Conservation (phyloP, 2,888 invertebrate genomes). For the Capitulum mitella region DNA sequence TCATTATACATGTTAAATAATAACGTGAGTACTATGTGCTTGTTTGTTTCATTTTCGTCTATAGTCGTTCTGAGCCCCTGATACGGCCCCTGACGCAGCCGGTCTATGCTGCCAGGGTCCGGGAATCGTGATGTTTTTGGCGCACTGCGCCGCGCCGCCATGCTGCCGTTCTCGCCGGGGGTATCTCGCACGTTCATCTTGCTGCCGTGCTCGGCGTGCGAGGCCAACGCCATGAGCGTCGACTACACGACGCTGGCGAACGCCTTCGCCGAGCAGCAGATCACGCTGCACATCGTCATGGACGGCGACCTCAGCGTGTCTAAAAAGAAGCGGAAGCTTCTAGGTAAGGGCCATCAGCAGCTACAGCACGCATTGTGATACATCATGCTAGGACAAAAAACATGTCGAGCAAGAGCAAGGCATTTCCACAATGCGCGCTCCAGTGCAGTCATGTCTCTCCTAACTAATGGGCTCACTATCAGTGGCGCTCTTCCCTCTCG, state of each 20-base stretch:
- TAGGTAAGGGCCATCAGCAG: constrained; percentile 63
- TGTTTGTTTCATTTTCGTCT: constrained; percentile 31
- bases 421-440: too few species aligned
- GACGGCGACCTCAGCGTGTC: constrained; percentile 71
- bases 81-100: not conserved
- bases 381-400: too few species aligned
- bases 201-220: constrained; percentile 70
- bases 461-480: too few species aligned
- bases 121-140: constrained; percentile 64
- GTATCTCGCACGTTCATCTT: constrained; percentile 74
- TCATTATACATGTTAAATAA: too few species aligned
- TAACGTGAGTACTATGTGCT: too few species aligned
- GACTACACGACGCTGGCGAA: constrained; percentile 76
- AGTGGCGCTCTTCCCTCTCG: too few species aligned
- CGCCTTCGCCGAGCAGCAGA: constrained; percentile 69
- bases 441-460: too few species aligned
- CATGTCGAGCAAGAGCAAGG: too few species aligned
- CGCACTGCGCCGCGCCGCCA: constrained; percentile 64
- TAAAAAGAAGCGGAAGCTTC: constrained; percentile 64
- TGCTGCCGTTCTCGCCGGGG: constrained; percentile 69
- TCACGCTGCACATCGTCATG: constrained; percentile 73
- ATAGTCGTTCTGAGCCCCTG: too few species aligned
- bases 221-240: constrained; percentile 57
- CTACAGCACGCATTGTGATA: too few species aligned
- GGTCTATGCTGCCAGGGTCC: constrained; percentile 42